Evolutionary conservation across 2,888 invertebrate genomes (phyloP), one percentile per base, ranked within the genome.

Genomic region (Epistrophe grossulariae): DNA sequence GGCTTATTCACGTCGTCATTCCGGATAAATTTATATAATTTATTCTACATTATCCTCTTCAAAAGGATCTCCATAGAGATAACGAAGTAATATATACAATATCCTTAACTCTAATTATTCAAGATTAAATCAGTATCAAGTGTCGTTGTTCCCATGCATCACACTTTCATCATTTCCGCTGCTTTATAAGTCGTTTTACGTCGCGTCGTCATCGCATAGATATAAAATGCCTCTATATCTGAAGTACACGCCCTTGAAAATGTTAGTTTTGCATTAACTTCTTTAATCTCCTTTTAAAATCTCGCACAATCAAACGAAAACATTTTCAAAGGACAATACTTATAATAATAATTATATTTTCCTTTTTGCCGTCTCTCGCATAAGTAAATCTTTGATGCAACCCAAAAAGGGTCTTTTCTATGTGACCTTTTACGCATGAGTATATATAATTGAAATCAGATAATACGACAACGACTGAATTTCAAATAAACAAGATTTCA

Each of bases 381-480:
- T 24, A 24, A 24, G 24, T 24, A 24, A 4, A 31, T 55, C 28
- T 28, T 55, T 52, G n/a, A 64, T 59, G 35, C 59, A 60, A 19
- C 7, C 7, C 38, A 24, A 19, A 17, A 52, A 38, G 24, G 68
- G 59, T 11, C 50, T 40, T 7, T 45, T 74, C 19, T 48, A 24
- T 24, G 55, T 62, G 45, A 71, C 73, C 64, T 74, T 74, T 74
- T 74, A 79, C 52, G 45, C 50, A 64, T 55, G 48, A n/a, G 68
- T 43, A 52, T 70, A 82, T 43, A 52, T 70, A 82, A 78, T 82
- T 81, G 82, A 79, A 81, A 85, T 81, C 82, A 82, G 74, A 82
- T 85, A 85, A 79, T 50, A 35, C 31, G 48, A 48, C 40, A 59
- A 38, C 17, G 59, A 59, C 38, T 62, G 48, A 77, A 62, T 55